A percentile compares a stretch with the other conserved stretches of the same genome.
phyloP scores from a whole-genome alignment of 2,797 vertebrate genomes.

The Poecilia gillii region DNA sequence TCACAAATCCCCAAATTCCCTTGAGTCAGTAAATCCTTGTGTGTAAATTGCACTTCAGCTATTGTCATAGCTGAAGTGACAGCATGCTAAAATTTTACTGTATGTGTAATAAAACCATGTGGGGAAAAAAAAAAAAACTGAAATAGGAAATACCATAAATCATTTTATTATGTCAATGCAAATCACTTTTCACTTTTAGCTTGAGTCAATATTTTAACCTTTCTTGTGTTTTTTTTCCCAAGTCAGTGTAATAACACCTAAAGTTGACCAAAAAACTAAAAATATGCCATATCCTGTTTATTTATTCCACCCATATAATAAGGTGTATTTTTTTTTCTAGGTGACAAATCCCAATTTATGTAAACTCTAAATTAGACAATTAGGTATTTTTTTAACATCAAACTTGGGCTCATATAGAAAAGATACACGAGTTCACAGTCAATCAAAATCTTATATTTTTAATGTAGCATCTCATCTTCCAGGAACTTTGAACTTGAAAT shows the following conservation, averaged over 20 bases:
- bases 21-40: neutral
- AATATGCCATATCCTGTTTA: neutral
- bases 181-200: neutral
- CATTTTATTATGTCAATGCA: neutral
- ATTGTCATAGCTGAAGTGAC: too few relatives aligned
- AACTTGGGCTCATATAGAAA: neutral
- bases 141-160: neutral
- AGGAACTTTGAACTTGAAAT: neutral
- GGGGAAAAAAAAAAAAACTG: neutral
- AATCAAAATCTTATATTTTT: neutral
- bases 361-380: neutral
- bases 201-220: neutral
- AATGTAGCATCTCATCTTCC: neutral
- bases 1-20: neutral
- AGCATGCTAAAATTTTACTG: neutral
- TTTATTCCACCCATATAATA: neutral
- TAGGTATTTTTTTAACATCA: neutral
- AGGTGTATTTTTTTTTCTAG: neutral
- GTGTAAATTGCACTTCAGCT: neutral
- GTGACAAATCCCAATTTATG: neutral
- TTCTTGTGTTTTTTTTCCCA: neutral
- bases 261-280: neutral
- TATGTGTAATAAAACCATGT: neutral
- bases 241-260: neutral
- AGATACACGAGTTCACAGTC: neutral